A percentile compares a stretch with the other conserved stretches of the same genome.
These are phyloP conservation scores for Pygoscelis adeliae DNA, from an alignment of 2,113 vertebrate species.

Conservation along the genomic window DNA sequence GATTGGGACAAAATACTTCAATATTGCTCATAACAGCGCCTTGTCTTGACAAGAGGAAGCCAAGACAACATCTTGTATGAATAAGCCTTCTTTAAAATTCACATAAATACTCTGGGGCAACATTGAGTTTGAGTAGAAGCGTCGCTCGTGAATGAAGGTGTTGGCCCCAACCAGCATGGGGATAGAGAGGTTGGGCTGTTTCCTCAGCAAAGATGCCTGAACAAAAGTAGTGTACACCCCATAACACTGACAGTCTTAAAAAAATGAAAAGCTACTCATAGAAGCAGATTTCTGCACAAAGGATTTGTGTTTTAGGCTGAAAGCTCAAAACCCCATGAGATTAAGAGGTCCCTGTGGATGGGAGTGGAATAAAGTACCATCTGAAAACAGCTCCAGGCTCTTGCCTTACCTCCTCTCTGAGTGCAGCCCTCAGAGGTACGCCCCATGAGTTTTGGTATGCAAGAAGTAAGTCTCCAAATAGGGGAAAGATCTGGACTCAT, in stretches of 20 bases:
- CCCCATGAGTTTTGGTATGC: not conserved
- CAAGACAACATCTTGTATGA: not conserved
- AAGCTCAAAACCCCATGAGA: rapidly evolving
- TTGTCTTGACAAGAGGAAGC: not conserved
- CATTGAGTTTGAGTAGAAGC: not conserved
- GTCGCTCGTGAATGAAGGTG: rapidly evolving
- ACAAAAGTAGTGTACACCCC: not conserved
- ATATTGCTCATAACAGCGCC: rapidly evolving
- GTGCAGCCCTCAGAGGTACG: not conserved
- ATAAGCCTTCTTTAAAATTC: not conserved
- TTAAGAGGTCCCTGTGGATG: not conserved
- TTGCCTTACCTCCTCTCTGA: not conserved
- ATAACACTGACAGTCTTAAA: rapidly evolving
- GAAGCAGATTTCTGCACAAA: not conserved
- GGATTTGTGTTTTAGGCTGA: not conserved
- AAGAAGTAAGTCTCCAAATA: not conserved
- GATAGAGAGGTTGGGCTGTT: not conserved
- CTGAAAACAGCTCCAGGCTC: not conserved
- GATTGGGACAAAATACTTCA: not conserved
- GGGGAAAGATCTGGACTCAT: not conserved
- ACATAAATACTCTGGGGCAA: not conserved
- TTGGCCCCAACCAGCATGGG: not conserved
- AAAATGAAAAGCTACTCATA: not conserved
- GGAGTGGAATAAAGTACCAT: not conserved
- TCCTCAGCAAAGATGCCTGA: not conserved